Conservation (phyloP, 2,888 invertebrate species). For the Tinea semifulvella region DNA sequence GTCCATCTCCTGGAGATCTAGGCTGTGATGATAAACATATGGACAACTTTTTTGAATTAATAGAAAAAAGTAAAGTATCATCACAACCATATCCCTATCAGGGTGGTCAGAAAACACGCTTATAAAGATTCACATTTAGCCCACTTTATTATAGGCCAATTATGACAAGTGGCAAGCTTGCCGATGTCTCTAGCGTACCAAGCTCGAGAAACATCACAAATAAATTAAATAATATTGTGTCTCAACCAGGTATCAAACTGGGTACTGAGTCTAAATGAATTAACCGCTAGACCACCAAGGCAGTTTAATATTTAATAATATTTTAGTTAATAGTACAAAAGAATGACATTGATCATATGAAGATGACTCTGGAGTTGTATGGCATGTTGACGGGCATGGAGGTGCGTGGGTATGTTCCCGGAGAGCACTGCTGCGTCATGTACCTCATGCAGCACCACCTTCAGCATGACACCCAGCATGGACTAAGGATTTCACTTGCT, state of each 20-base stretch:
- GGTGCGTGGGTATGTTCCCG: conserved; percentile 39
- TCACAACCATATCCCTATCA: no score
- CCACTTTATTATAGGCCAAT: no score
- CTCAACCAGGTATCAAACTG: not conserved
- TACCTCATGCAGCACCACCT: conserved; percentile 46
- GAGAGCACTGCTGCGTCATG: conserved; percentile 42
- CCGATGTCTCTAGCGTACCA: no score
- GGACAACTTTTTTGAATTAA: not conserved
- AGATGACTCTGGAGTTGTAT: conserved; percentile 34
- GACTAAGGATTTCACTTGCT: conserved; percentile 32
- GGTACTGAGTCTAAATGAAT: not conserved
- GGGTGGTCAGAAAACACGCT: no score
- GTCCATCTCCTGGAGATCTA: no score
- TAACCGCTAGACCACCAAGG: not conserved
- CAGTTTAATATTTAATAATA: no score
- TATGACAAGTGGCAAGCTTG: no score
- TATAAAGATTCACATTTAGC: no score
- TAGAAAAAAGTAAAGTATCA: no score
- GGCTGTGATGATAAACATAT: no score
- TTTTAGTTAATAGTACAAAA: conserved; percentile 39
- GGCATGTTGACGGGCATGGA: conserved; percentile 43
- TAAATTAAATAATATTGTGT: conserved; percentile 4
- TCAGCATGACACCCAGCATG: conserved; percentile 35
- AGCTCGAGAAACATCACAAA: no score
- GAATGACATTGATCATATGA: conserved; percentile 33